Conservation (phyloP, 2,888 invertebrate genomes). For the Parochlus steinenii region DNA sequence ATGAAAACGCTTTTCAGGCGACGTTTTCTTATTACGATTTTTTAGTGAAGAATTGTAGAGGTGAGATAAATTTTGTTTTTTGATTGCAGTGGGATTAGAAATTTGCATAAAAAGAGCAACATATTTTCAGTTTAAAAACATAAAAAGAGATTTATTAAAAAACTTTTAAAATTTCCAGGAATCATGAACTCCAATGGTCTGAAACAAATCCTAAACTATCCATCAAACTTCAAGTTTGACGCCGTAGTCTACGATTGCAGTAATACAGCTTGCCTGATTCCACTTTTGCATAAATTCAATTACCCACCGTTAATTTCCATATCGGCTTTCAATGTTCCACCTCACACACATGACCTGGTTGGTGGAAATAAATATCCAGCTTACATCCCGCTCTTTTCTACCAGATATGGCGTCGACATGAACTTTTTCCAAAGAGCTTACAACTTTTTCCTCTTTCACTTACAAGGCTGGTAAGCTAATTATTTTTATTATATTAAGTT, state of each 20-base stretch:
- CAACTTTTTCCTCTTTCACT: slow-evolving; percentile 13
- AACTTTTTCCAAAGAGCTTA: slow-evolving; percentile 14
- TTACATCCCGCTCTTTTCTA: slow-evolving; percentile 16
- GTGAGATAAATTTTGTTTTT: too few relatives aligned
- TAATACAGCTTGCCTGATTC: slow-evolving; percentile 18
- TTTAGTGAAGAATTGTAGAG: too few relatives aligned
- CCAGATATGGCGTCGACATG: slow-evolving; percentile 14
- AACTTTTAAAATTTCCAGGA: too few relatives aligned
- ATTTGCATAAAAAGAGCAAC: not conserved
- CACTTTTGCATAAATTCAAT: slow-evolving; percentile 21
- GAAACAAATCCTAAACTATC: slow-evolving; percentile 18
- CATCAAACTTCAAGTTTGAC: slow-evolving; percentile 21
- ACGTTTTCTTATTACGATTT: too few relatives aligned
- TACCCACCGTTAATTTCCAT: slow-evolving; percentile 19
- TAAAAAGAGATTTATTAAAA: too few relatives aligned
- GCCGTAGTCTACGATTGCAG: slow-evolving; percentile 20
- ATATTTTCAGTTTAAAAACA: too few relatives aligned
- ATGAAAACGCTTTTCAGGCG: too few relatives aligned
- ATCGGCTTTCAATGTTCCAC: slow-evolving; percentile 16
- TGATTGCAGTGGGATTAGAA: not conserved
- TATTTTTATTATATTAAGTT: not conserved
- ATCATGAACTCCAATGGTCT: slow-evolving; percentile 19
- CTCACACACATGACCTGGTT: slow-evolving; percentile 13
- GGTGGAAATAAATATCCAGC: slow-evolving; percentile 16
- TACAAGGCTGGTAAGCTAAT: slow-evolving; percentile 3